Evolutionary conservation across 2,113 vertebrate genomes (phyloP), one percentile per base, ranked within the genome.

Genomic region (Sinocyclocheilus rhinocerous): DNA sequence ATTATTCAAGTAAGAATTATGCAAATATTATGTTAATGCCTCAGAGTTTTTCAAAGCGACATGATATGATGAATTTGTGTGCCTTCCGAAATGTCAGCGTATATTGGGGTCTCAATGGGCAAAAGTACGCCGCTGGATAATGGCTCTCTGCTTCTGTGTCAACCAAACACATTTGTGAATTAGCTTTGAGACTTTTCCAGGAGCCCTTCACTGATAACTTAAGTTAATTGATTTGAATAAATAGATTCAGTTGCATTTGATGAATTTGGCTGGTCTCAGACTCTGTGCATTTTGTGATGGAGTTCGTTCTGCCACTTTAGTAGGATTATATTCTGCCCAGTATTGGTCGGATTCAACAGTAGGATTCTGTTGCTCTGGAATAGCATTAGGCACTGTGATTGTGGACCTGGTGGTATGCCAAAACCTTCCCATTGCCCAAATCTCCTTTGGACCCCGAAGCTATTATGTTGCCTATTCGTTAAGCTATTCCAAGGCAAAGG

Each of bases 221-320:
- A 50, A 83, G 48, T 61, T 87, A 83, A 87, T 87, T 87, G 86
- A 50, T 80, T 84, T 59, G 75, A 70, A 55, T 87, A 70, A 87
- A 83, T 87, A 76, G 69, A 69, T 87, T 85, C 65, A 65, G 52
- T 79, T 55, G 42, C n/a, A 57, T 83, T 78, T 45, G 72, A 70
- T 88, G 12, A 55, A 70, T 87, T 61, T 57, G 52, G 61, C 61
- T 65, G 63, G 50, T 73, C 16, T 63, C 9, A 72, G 82, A 72
- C 77, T 81, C 18, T 48, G 50, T 50, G 82, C 78, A 76, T 72
- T 84, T 50, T 72, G 80, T 59, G 61, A 67, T 36, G 72, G 42
- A 20, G 22, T 42, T 70, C 36, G 11, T 45, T 87, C 52, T 72
- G 33, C 36, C 65, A 79, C 33, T 84, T 84, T 39, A 33, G 63